A percentile compares a stretch with the other conserved stretches of the same genome.
Evolutionary conservation across 2,888 invertebrate species (phyloP).

Genomic region (Drosophila anomalipes): DNA sequence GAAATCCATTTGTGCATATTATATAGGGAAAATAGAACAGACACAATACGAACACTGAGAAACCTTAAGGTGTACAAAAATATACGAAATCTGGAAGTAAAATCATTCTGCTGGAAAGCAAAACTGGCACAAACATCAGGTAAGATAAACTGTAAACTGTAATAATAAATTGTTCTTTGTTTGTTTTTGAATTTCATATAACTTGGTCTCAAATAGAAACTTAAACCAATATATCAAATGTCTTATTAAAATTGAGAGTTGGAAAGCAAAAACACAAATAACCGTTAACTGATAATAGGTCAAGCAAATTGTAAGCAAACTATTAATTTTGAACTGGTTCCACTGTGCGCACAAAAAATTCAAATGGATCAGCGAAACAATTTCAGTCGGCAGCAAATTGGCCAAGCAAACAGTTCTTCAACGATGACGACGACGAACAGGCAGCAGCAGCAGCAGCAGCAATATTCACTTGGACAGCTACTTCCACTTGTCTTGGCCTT

Average conservation of each 20-base stretch:
- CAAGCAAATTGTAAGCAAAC: background rate
- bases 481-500: slow-evolving; percentile 16
- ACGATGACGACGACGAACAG: slow-evolving; percentile 32
- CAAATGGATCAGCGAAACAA: slow-evolving; percentile 40
- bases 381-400: slow-evolving; percentile 48
- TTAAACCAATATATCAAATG: background rate
- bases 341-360: slow-evolving; percentile 51
- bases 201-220: background rate
- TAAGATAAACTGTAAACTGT: background rate
- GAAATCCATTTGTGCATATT: background rate
- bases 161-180: background rate
- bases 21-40: background rate
- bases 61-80: no score
- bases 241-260: background rate
- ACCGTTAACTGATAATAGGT: background rate
- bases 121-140: background rate
- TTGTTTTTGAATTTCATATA: background rate
- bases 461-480: background rate
- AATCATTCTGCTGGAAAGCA: no score
- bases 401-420: slow-evolving; percentile 44
- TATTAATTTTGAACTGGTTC: slow-evolving; percentile 2
- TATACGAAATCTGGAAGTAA: no score
- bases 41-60: background rate
- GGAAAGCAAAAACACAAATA: background rate
- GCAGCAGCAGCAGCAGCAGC: background rate